Base-by-base conservation (phyloP, 1,140 invertebrate species). In the Lasioglossum baleicum region DNA sequence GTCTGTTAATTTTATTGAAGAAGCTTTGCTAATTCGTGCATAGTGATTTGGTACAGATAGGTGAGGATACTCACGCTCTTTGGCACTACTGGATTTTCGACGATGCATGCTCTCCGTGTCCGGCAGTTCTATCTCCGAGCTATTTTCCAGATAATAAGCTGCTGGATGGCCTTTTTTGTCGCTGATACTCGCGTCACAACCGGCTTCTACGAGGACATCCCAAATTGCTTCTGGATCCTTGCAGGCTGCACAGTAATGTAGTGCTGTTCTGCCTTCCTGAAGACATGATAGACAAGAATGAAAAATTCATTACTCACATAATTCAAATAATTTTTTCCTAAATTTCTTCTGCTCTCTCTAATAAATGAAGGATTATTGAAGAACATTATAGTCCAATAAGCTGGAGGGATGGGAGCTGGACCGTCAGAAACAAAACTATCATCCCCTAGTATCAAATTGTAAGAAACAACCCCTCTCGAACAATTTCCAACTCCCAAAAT, bases 201-300 rank as follows among this genome's bases (percentile, higher is more conserved):
- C 96, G 53, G 94, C 95, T 63, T 94, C 92, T 77, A 95, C 93
- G 61, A 97, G 90, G 66, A 95, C 85, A 83, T 95, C 94, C 93
- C 96, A 96, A 72, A 95, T 94, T 0, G 91, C 89, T 51, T 94
- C 94, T 22, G 95, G 94, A 83, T 96, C 94, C 69, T 94, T 94
- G 80, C 95, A 95, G 64, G 94, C 95, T 1, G 95, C 94, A 35
- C 96, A 96, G 91, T 97, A 98, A 92, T 98, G 97, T 64, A 98
- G 94, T 6, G 97, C 94, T 15, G 96, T 97, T 83, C 97, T 94
- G 15, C 96, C 96, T 84, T 96, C 95, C 95, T 96, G 79, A 26
- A 61, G 60, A 74, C 53, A 7, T 31, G 73, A 79, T 68, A 63
- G n/a, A 61, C 10, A 17, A 35, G 0, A 64, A 8, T n/a, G 22